Evolutionary conservation across 2,888 invertebrate genomes (phyloP), one percentile per base, ranked within the genome.

Genomic region (Notocelia uddmanniana): DNA sequence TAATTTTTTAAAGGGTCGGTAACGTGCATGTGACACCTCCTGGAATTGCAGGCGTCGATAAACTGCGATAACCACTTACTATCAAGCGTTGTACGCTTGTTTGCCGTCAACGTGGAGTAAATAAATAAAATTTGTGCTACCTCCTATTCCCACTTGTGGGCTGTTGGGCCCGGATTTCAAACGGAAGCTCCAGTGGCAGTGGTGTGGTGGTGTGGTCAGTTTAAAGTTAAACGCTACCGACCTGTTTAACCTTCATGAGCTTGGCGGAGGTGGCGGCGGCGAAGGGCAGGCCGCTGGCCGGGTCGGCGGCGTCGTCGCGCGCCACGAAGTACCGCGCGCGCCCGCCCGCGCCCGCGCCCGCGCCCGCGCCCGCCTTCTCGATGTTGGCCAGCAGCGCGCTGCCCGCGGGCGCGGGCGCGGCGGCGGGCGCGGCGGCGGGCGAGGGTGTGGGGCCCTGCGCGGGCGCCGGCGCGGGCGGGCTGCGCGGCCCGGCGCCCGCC

Each of bases 251-350:
- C 76, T 94, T 94, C 78, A 95, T 91, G 69, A 96, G 83, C 80
- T 95, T 96, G 80, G 94, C 95, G 73, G 95, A 95, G 3, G 95
- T 96, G 71, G 90, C 91, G 21, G 92, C 93, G n/a, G 95, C 88
- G 80, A 96, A 96, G 18, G 94, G 94, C 94, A 95, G 96, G 6
- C 45, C 9, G 90, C 87, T 48, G 94, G 94, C 11, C 92, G 92
- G 63, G 83, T 13, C 34, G n/a, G 88, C 8, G 95, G 95, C 19
- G 94, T 93, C 94, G 18, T 95, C 95, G 79, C 95, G 95, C 81
- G 95, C 95, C 62, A 96, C 89, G 79, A 96, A 95, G 85, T 95
- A 96, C 26, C 83, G 81, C 74, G 83, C 81, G 37, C 74, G 78
- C 52, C 85, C 85, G 0, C 77, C 79, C 10, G 74, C 79, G 23